A percentile compares a stretch with the other conserved stretches of the same genome.
Conservation (phyloP, 1,140 invertebrate genomes). For the Microplitis mediator region DNA sequence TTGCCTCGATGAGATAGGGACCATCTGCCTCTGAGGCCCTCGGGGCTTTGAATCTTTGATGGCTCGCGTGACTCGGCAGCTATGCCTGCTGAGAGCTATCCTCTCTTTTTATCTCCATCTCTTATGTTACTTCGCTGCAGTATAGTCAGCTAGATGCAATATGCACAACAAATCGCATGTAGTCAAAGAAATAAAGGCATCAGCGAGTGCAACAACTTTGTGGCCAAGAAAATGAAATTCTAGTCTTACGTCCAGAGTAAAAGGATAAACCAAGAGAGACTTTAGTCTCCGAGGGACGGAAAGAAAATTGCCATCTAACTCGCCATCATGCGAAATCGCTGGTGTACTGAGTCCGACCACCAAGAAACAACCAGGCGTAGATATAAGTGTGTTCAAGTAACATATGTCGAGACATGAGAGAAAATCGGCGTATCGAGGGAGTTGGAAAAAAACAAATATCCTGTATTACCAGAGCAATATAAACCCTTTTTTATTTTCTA, state of each 20-base stretch:
- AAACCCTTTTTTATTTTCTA: too few relatives aligned
- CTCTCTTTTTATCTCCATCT: constrained; percentile 9
- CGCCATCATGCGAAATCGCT: neutral
- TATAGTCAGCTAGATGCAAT: too few relatives aligned
- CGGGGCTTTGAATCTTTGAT: constrained; percentile 59
- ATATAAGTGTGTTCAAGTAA: neutral
- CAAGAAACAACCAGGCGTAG: neutral
- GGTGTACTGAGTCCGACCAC: neutral
- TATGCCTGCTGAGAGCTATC: constrained; percentile 21
- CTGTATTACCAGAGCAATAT: too few relatives aligned
- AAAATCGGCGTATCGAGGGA: too few relatives aligned
- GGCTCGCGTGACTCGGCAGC: constrained; percentile 60
- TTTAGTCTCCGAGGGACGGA: neutral
- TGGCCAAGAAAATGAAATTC: constrained; percentile 38
- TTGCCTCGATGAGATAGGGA: constrained; percentile 34
- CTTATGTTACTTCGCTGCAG: too few relatives aligned
- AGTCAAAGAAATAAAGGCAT: neutral
- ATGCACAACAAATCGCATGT: too few relatives aligned
- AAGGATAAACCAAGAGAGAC: neutral
- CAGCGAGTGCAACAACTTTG: neutral
- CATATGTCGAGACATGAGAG: too few relatives aligned
- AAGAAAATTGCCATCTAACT: constrained; percentile 23
- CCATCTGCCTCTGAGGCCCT: constrained; percentile 57
- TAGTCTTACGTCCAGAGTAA: constrained; percentile 36
- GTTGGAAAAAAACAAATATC: too few relatives aligned